Evolutionary conservation across 2,797 vertebrate genomes (phyloP).

Genomic region (Anniella stebbinsi): DNA sequence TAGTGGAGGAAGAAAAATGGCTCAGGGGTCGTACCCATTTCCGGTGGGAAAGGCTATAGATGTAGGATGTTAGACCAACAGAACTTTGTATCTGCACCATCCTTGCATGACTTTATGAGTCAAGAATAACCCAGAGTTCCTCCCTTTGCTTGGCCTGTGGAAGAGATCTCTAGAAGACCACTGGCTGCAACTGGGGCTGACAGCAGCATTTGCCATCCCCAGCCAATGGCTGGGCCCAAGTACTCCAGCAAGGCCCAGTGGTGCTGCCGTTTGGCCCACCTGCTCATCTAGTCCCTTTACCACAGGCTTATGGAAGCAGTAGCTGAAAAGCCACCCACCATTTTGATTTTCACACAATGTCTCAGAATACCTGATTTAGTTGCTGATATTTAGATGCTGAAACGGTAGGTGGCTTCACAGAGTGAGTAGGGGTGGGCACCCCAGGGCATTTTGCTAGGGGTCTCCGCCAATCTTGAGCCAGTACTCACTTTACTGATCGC

Average conservation of each 20-base stretch:
- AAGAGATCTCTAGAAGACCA: not conserved
- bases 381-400: not conserved
- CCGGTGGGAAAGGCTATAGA: not conserved
- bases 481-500: not conserved
- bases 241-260: not conserved
- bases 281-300: not conserved
- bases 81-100: not conserved
- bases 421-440: not conserved
- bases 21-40: not conserved
- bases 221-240: not conserved
- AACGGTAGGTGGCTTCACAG: not conserved
- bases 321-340: not conserved
- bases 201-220: not conserved
- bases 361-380: not conserved
- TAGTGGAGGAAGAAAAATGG: not conserved
- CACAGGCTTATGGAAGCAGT: not conserved
- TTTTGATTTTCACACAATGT: not conserved
- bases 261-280: too few species aligned
- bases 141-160: not conserved
- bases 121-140: not conserved
- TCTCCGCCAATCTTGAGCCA: not conserved
- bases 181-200: not conserved
- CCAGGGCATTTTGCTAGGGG: not conserved
- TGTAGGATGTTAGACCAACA: not conserved
- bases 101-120: not conserved